Base-by-base conservation (phyloP, 2,888 invertebrate genomes). In the Agrypnus murinus region DNA sequence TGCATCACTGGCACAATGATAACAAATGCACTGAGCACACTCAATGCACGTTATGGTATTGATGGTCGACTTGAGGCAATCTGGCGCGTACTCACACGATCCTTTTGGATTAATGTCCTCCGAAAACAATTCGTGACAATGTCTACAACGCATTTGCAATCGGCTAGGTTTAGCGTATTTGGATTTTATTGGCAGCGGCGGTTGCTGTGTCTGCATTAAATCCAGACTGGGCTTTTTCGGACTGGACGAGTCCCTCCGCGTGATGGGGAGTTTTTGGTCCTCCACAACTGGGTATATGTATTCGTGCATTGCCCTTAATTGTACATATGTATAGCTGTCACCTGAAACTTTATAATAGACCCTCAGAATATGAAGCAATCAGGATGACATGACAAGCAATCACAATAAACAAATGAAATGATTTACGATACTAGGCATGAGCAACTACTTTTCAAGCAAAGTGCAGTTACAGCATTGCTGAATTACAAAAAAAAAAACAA, bases 1-100 rank as follows among this genome's bases (percentile, higher is more conserved):
- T 1, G 94, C 90, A 85, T 96, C 96, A 75, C 95, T 90, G 91
- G 95, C 93, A 86, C 97, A 97, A 87, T 97, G 97, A 87, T 97
- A 97, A 81, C 96, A 88, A 91, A 97, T 91, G 80, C 96, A 94
- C 87, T 93, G 92, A 14, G 97, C 96, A 76, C 92, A 90, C 9
- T 80, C 81, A 81, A 97, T 92, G 84, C 97, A 97, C 55, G 94
- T 91, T 50, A 95, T 90, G 66, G 90, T 89, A 84, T 96, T 93
- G 79, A 97, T 93, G 80, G 95, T 93, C 25, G 92, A 88, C 76
- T 90, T 90, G 82, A 93, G 91, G 80, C 91, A 90, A 86, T 97
- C 97, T 0, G 97, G 97, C 1, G 96, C 96, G 84, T 89, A 93
- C 81, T 93, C 92, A 82, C 95, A 95, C 60, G 94, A 90, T 69